A percentile compares a stretch with the other conserved stretches of the same genome.
Conservation (phyloP, 2,113 vertebrate species). For the Amphilophus citrinellus region DNA sequence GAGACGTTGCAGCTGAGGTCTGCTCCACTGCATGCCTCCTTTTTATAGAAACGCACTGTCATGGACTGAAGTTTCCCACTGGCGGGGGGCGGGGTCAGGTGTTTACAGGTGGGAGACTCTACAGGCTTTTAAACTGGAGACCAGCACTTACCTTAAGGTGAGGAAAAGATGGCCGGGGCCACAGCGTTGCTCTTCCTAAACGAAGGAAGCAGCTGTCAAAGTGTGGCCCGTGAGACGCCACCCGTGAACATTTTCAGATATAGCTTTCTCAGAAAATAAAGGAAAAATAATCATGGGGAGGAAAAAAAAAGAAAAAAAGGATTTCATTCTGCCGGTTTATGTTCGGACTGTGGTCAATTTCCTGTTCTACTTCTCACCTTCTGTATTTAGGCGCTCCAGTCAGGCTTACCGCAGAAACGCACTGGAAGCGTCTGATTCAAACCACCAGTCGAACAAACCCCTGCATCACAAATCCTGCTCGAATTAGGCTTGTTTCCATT, state of each 20-base stretch:
- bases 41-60: conserved; percentile 42
- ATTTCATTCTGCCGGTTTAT: conserved; percentile 59
- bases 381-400: conserved; percentile 49
- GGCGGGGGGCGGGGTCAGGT: conserved; percentile 31
- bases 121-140: conserved; percentile 72
- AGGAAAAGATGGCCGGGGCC: conserved; percentile 25
- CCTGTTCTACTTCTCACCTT: conserved; percentile 40
- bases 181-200: conserved; percentile 42
- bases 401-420: conserved; percentile 52
- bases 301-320: background rate
- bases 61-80: conserved; percentile 14
- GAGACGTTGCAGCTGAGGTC: conserved; percentile 92
- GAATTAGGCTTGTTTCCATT: background rate
- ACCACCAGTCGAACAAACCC: background rate
- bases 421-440: conserved; percentile 54
- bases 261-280: conserved; percentile 68
- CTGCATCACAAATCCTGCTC: background rate
- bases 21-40: conserved; percentile 32
- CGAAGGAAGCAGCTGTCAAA: conserved; percentile 7
- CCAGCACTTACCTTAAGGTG: conserved; percentile 70
- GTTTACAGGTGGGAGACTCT: conserved; percentile 64
- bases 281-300: conserved; percentile 25
- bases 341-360: conserved; percentile 63
- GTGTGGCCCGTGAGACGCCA: background rate
- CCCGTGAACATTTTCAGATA: conserved; percentile 58